Evolutionary conservation across 2,888 invertebrate species (phyloP).

Genomic region (Acronicta leporina): DNA sequence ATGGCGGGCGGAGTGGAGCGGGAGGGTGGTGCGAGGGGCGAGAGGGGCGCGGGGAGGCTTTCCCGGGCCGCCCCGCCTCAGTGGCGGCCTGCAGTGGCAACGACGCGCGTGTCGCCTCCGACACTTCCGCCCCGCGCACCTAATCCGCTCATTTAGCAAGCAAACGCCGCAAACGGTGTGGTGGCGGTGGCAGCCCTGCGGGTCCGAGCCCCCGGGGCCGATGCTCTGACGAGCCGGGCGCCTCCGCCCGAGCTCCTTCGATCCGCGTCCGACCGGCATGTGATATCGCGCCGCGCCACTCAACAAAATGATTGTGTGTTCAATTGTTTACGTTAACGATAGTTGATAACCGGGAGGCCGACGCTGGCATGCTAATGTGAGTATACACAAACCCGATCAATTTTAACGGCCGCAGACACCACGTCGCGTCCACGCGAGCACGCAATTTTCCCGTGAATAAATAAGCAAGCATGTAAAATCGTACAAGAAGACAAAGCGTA

Average conservation of each 20-base stretch:
- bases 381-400: conserved; percentile 69
- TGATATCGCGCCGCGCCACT: conserved; percentile 75
- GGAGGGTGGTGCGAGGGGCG: conserved; percentile 61
- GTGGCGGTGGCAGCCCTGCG: conserved; percentile 77
- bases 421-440: conserved; percentile 51
- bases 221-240: conserved; percentile 77
- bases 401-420: conserved; percentile 47
- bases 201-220: conserved; percentile 82
- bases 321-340: conserved; percentile 85
- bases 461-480: conserved; percentile 58
- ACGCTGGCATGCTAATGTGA: conserved; percentile 89
- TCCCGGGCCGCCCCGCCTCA: conserved; percentile 88
- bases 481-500: conserved; percentile 54
- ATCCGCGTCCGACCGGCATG: conserved; percentile 77
- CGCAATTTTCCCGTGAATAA: conserved; percentile 57
- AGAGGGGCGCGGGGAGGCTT: conserved; percentile 74
- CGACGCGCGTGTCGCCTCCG: conserved; percentile 87
- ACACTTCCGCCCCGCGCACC: conserved; percentile 86
- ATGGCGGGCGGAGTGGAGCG: conserved; percentile 73
- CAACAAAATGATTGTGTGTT: conserved; percentile 81
- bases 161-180: conserved; percentile 85
- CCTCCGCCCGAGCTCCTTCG: conserved; percentile 76
- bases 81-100: conserved; percentile 88
- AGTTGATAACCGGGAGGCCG: conserved; percentile 85
- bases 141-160: conserved; percentile 84